Percentiles rank a stretch among this genome's conserved stretches.
phyloP scores from a whole-genome alignment of 2,797 vertebrate genomes.

The Geotrypetes seraphini region DNA sequence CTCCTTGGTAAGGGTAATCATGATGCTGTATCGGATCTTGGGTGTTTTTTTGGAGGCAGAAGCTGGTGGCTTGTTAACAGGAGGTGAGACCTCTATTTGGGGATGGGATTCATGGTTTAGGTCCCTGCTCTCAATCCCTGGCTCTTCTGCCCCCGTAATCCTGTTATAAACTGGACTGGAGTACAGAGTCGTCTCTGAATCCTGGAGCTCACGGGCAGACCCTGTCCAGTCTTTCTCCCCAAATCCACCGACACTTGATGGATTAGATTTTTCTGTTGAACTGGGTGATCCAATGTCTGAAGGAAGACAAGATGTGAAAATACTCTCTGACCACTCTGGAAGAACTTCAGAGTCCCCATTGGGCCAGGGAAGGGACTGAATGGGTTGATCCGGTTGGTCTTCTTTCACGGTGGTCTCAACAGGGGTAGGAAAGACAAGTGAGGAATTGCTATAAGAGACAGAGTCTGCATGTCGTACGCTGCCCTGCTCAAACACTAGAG shows the following conservation, averaged over 20 bases:
- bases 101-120: neutral
- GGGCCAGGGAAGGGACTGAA: neutral
- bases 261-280: neutral
- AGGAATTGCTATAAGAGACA: neutral
- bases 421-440: neutral
- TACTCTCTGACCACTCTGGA: conserved; percentile 6
- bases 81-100: neutral
- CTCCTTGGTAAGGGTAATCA: neutral
- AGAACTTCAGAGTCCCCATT: neutral
- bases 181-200: too few relatives aligned
- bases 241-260: neutral
- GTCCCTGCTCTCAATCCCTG: neutral
- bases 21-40: conserved; percentile 1
- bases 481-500: neutral
- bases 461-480: neutral
- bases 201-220: too few relatives aligned
- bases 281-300: neutral
- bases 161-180: neutral
- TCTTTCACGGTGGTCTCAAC: neutral
- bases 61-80: too few relatives aligned
- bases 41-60: neutral
- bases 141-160: neutral
- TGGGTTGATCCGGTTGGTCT: too few relatives aligned
- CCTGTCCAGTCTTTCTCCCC: too few relatives aligned
- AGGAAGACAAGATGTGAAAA: neutral